phyloP scores from a whole-genome alignment of 2,888 invertebrate genomes.

The Habrosyne pyritoides region DNA sequence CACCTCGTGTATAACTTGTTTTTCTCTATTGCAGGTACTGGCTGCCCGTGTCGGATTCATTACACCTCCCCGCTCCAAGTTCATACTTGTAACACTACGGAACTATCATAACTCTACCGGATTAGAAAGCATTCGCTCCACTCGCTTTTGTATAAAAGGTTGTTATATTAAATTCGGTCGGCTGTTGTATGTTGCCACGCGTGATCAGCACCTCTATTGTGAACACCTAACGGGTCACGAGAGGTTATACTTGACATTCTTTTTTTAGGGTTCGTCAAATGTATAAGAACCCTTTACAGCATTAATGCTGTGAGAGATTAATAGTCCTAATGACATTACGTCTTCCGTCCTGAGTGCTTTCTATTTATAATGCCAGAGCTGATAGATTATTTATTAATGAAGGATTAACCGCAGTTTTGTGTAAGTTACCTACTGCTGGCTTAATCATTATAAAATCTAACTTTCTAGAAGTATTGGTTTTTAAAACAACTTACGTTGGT shows the following conservation, averaged over 20 bases:
- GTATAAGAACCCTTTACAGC: background rate
- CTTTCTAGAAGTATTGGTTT: background rate
- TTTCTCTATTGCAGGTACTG: slow-evolving; percentile 40
- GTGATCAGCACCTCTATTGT: slow-evolving; percentile 50
- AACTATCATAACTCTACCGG: background rate
- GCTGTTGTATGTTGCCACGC: slow-evolving; percentile 21
- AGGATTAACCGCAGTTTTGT: background rate
- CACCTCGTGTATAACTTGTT: slow-evolving; percentile 23
- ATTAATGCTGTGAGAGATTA: background rate
- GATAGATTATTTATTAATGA: background rate
- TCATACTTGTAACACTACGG: background rate
- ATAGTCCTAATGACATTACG: background rate
- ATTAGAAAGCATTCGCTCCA: background rate
- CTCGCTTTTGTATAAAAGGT: background rate
- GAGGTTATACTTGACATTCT: slow-evolving; percentile 17
- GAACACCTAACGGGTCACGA: slow-evolving; percentile 30
- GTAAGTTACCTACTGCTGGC: background rate
- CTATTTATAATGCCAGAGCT: background rate
- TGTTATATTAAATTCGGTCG: slow-evolving; percentile 3
- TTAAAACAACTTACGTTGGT: background rate
- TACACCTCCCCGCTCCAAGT: slow-evolving; percentile 12
- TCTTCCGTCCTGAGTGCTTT: background rate
- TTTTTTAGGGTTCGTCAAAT: slow-evolving; percentile 21
- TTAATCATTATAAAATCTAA: background rate
- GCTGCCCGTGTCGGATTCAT: slow-evolving; percentile 17